These are phyloP conservation scores for Syndactyla subalaris DNA, from an alignment of 2,797 vertebrate species.

Conservation along the genomic window DNA sequence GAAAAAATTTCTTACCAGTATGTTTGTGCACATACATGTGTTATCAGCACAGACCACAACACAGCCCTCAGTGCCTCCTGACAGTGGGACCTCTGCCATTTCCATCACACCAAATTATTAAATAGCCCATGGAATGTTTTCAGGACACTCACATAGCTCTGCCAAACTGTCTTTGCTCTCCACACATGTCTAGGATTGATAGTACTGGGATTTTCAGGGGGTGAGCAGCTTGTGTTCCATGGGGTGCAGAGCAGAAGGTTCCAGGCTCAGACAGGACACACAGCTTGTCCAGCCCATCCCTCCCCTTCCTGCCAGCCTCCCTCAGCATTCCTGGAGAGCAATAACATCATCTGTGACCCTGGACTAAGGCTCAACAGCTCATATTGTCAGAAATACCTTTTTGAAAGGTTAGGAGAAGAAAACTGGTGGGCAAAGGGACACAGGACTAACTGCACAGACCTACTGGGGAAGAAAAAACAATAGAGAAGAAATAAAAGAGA, in stretches of 20 bases:
- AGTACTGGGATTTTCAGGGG: background rate
- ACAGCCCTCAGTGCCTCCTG: background rate
- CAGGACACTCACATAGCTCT: background rate
- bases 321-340: background rate
- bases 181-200: accelerated
- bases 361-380: background rate
- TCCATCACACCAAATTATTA: accelerated
- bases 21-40: background rate
- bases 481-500: accelerated
- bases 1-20: background rate
- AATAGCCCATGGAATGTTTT: background rate
- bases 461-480: background rate
- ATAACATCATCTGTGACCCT: accelerated
- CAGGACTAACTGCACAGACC: background rate
- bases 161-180: background rate
- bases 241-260: background rate
- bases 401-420: background rate
- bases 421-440: background rate
- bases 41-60: background rate
- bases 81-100: background rate
- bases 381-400: background rate
- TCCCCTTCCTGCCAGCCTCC: background rate
- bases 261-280: background rate
- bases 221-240: accelerated
- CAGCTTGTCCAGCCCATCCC: background rate